phyloP scores from a whole-genome alignment of 2,888 invertebrate species.

The Oegoconia quadripuncta region DNA sequence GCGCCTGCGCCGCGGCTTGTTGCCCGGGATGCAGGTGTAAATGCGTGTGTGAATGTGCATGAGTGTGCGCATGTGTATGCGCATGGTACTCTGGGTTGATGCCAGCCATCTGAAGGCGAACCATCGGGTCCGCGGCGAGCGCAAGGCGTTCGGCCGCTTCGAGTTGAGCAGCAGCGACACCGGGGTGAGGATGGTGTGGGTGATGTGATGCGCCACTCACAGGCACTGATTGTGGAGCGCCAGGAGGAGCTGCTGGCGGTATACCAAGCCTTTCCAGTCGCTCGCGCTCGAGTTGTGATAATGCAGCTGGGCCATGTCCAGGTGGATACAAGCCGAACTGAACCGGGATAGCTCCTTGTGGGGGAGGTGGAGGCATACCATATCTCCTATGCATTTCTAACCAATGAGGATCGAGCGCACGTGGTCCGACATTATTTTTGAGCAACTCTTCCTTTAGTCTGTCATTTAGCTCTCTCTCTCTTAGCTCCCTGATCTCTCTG shows the following conservation, averaged over 20 bases:
- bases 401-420: constrained; percentile 89
- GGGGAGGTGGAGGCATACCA: constrained; percentile 81
- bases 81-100: constrained; percentile 93
- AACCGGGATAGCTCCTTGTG: constrained; percentile 82
- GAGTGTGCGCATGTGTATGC: constrained; percentile 94
- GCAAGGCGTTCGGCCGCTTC: constrained; percentile 89
- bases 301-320: constrained; percentile 82
- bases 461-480: constrained; percentile 90
- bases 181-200: constrained; percentile 76
- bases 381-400: constrained; percentile 92
- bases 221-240: constrained; percentile 67
- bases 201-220: constrained; percentile 78
- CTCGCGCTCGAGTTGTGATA: constrained; percentile 93
- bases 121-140: constrained; percentile 94
- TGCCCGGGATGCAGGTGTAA: constrained; percentile 88
- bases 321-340: constrained; percentile 87
- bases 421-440: constrained; percentile 83
- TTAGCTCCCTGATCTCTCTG: constrained; percentile 86
- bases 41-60: constrained; percentile 94
- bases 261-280: constrained; percentile 90
- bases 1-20: constrained; percentile 81
- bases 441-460: constrained; percentile 93
- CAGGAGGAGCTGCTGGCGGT: constrained; percentile 79
- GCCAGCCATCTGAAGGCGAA: constrained; percentile 95
- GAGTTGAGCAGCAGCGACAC: constrained; percentile 80